Conservation (phyloP, 2,888 invertebrate genomes). For the Chymomyza fuscimana region DNA sequence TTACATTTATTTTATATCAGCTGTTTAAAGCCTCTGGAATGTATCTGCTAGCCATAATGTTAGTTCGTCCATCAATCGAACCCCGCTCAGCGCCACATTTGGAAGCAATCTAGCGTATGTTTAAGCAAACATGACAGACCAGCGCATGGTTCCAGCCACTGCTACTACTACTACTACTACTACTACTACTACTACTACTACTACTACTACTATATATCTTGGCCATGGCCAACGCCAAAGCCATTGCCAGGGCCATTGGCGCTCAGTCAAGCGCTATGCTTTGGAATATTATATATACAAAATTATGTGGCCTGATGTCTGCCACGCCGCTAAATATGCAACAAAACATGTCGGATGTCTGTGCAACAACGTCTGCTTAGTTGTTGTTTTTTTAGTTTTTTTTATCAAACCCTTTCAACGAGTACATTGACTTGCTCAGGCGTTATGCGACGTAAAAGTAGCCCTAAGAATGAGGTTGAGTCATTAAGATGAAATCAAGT, state of each 20-base stretch:
- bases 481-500: no score
- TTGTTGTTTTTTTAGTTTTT: neutral
- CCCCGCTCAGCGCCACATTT: neutral
- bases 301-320: neutral
- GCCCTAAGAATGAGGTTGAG: no score
- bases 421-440: neutral
- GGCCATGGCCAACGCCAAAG: neutral
- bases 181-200: no score
- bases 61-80: neutral
- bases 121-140: neutral
- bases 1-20: neutral
- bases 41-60: neutral
- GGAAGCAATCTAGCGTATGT: neutral
- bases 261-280: neutral
- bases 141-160: neutral
- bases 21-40: neutral
- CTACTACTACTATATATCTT: neutral
- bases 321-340: constrained; percentile 12
- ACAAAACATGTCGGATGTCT: constrained; percentile 15
- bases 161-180: no score
- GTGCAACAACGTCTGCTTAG: constrained; percentile 8
- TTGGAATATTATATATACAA: neutral
- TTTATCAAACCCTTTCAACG: neutral
- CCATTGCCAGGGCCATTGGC: constrained; percentile 5
- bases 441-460: neutral